Base-by-base conservation (phyloP, 1,140 invertebrate species). In the Lutraria rhynchaena region DNA sequence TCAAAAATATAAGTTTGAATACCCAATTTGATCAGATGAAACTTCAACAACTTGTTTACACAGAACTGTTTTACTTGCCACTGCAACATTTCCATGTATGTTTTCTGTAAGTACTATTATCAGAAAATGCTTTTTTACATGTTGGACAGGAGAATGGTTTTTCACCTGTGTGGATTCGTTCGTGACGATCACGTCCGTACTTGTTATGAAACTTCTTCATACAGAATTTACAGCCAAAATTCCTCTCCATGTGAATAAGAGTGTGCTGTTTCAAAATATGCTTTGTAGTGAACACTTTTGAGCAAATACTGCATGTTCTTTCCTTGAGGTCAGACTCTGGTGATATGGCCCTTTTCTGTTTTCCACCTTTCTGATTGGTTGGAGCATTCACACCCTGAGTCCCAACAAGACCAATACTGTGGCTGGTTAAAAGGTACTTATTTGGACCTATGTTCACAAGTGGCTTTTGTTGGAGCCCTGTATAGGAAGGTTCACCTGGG, bases 151-250 rank as follows among this genome's bases (percentile, higher is more conserved):
- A 51, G 55, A 83, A 83, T 9, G 82, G 82, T 57, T 63, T 70
- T 46, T 83, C 82, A 19, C 82, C 82, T 29, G 82, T 78, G 44
- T 83, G 82, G 27, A 78, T 78, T 19, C 82, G 53, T 55, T 78
- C 75, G 63, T 83, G 82, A 7, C 78, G 55, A 51, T 81, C 78
- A 19, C 69, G 44, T n/a, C 78, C 70, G 22, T 81, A 74, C 44
- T 81, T 81, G 55, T 73, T 81, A 37, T 73, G 69, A 33, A 81
- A 74, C 31, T 73, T 81, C 29, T 81, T 81, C 70, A 73, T 74
- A 37, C 78, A 81, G 37, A 49, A 74, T 51, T 81, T 81, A 24
- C 78, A 81, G n/a, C 78, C 76, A 80, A 80, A 80, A 24, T 80
- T 80, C 5, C 61, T 44, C 19, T 80, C 76, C 76, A 80, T 80